phyloP scores from a whole-genome alignment of 2,888 invertebrate species.

The Stomorhina lunata region DNA sequence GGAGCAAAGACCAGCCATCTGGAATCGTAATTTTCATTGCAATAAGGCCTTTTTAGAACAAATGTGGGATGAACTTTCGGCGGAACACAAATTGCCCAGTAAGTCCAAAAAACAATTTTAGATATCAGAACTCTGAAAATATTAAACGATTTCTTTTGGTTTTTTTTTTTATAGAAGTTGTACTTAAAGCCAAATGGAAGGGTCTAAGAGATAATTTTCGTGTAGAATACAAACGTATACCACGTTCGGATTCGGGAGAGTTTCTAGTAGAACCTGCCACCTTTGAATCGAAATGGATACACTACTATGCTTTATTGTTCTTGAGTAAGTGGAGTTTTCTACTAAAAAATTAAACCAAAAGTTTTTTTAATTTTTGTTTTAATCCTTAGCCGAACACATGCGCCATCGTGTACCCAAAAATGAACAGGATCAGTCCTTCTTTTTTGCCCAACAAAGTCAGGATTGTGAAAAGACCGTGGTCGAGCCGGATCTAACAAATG shows the following conservation, averaged over 20 bases:
- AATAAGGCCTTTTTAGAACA: constrained; percentile 79
- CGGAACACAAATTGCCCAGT: constrained; percentile 78
- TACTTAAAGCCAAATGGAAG: constrained; percentile 80
- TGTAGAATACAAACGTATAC: constrained; percentile 80
- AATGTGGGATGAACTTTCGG: constrained; percentile 79
- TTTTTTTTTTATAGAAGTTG: constrained; percentile 73
- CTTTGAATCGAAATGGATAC: constrained; percentile 79
- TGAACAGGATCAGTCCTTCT: constrained; percentile 76
- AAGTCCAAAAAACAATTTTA: too few relatives aligned
- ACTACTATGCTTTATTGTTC: constrained; percentile 78
- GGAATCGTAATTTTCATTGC: constrained; percentile 80
- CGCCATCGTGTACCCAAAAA: constrained; percentile 78
- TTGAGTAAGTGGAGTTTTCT: constrained; percentile 75
- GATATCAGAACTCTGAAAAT: neutral
- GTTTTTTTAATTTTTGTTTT: neutral
- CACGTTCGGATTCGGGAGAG: constrained; percentile 77
- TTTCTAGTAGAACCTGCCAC: constrained; percentile 78
- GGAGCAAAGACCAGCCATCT: constrained; percentile 79
- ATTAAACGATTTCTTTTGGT: neutral
- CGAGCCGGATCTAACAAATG: constrained; percentile 79
- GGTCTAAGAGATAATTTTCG: constrained; percentile 80
- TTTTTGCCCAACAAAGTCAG: constrained; percentile 75
- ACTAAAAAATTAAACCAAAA: neutral
- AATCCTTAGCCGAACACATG: constrained; percentile 79
- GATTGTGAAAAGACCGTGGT: constrained; percentile 78